These are phyloP conservation scores for Rhagonycha fulva DNA, from an alignment of 2,888 invertebrate genomes.

Conservation along the genomic window DNA sequence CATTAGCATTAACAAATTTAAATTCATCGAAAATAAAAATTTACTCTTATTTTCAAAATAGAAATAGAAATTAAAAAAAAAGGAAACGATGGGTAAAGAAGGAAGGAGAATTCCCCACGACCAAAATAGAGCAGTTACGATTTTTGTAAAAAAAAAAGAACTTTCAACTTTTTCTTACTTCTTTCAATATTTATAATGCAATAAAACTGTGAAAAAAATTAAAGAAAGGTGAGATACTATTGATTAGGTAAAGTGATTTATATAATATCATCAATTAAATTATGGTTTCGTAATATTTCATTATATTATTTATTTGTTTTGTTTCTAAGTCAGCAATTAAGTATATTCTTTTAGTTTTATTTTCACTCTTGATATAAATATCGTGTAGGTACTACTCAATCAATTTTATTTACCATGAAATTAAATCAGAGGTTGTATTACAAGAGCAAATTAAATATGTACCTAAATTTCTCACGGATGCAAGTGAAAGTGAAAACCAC, in stretches of 20 bases:
- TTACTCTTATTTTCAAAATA: background rate
- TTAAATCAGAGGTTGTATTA: background rate
- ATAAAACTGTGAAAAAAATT: too few species aligned
- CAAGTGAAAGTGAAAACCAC: conserved; percentile 22
- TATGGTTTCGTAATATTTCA: background rate
- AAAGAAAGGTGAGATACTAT: too few species aligned
- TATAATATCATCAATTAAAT: background rate
- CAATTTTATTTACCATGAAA: background rate
- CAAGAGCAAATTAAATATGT: background rate
- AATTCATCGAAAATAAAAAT: background rate
- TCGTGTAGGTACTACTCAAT: background rate
- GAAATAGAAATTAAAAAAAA: background rate
- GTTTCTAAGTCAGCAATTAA: background rate
- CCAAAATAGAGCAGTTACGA: background rate
- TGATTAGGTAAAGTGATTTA: too few species aligned
- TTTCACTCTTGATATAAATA: background rate
- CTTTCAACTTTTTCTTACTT: background rate
- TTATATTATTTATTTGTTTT: background rate
- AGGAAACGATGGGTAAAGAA: background rate
- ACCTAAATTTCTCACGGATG: conserved; percentile 21
- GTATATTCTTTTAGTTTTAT: background rate
- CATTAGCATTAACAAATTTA: background rate
- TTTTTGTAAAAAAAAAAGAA: background rate
- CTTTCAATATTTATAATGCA: too few species aligned
- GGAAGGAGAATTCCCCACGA: background rate